Conservation (phyloP, 2,888 invertebrate species). For the Ctenicera cuprea region DNA sequence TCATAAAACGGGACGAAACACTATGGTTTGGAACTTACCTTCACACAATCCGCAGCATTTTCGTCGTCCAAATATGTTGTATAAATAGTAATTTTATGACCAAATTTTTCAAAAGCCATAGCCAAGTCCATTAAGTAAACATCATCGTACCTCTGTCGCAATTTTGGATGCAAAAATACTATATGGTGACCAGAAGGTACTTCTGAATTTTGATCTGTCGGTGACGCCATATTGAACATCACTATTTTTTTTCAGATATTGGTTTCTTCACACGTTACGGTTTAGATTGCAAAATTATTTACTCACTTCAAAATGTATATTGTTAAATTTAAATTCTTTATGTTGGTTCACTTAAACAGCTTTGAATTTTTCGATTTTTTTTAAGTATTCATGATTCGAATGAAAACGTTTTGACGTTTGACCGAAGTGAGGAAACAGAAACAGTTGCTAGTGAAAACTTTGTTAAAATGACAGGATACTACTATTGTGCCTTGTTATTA, state of each 20-base stretch:
- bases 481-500: background rate
- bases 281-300: background rate
- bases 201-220: background rate
- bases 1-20: background rate
- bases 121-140: constrained; percentile 66
- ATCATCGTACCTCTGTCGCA: constrained; percentile 64
- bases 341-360: constrained; percentile 1
- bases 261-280: background rate
- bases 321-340: no score
- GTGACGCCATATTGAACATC: background rate
- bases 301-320: no score
- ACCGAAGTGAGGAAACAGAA: constrained; percentile 16
- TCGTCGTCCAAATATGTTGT: constrained; percentile 62
- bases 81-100: constrained; percentile 65
- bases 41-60: constrained; percentile 63
- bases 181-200: constrained; percentile 54
- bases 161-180: constrained; percentile 66
- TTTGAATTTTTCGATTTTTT: constrained; percentile 14
- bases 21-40: constrained; percentile 59
- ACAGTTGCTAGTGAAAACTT: background rate
- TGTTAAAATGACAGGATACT: background rate
- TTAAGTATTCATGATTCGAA: constrained; percentile 2
- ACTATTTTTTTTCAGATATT: background rate
- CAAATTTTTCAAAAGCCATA: constrained; percentile 62
- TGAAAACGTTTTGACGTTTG: constrained; percentile 20